These are phyloP conservation scores for Azemiops feae DNA, from an alignment of 2,113 vertebrate genomes.

Conservation along the genomic window DNA sequence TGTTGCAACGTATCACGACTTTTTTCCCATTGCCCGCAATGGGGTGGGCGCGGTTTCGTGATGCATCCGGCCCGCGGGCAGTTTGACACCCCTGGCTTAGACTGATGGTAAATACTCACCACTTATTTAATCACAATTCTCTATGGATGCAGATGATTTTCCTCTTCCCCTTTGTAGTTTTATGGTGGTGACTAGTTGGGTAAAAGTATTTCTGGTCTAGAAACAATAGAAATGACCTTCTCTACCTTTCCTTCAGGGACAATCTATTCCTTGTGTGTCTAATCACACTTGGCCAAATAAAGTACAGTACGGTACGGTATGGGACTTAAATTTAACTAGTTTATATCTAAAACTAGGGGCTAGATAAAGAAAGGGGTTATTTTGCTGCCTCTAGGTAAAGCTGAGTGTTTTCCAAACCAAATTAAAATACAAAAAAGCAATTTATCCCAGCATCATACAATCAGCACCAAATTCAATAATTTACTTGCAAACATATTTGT, in stretches of 20 bases:
- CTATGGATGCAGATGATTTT: neutral
- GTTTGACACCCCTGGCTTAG: neutral
- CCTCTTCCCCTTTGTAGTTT: neutral
- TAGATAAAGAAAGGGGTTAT: neutral
- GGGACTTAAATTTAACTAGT: neutral
- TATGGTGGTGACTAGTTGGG: neutral
- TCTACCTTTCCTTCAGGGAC: neutral
- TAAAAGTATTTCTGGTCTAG: neutral
- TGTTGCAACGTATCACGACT: no score
- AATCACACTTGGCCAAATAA: no score
- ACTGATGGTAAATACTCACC: neutral
- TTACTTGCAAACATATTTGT: neutral
- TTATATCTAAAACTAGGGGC: neutral
- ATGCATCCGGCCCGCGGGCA: neutral
- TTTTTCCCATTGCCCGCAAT: no score
- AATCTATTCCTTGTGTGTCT: neutral
- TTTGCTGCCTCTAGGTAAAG: neutral
- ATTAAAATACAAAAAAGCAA: neutral
- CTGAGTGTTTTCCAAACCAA: neutral
- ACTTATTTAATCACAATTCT: neutral
- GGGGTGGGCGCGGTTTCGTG: no score
- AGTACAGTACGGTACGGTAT: no score
- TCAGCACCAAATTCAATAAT: neutral
- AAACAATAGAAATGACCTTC: neutral
- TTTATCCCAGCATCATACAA: neutral